Conservation (phyloP, 1,140 invertebrate genomes). For the Tribolium madens region DNA sequence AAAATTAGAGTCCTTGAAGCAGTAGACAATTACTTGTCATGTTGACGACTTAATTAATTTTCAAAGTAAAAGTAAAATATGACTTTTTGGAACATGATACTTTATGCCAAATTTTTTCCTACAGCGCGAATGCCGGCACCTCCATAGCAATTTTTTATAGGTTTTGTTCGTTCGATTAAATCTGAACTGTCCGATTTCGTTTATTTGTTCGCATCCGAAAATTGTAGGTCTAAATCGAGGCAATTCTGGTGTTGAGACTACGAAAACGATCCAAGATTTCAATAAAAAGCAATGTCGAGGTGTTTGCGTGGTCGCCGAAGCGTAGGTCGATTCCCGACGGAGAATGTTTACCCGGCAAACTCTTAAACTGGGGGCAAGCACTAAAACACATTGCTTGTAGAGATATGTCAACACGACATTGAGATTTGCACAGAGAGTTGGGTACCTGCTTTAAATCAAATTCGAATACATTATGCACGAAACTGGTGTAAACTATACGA, state of each 20-base stretch:
- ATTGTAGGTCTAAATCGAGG: constrained; percentile 29
- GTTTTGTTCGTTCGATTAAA: constrained; percentile 32
- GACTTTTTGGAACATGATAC: no score
- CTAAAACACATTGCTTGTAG: constrained; percentile 49
- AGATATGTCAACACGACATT: constrained; percentile 46
- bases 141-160: background rate
- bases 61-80: no score
- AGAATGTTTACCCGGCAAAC: constrained; percentile 47
- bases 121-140: background rate
- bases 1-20: no score
- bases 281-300: constrained; percentile 45
- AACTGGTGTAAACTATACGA: background rate
- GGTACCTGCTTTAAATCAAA: constrained; percentile 36
- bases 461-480: constrained; percentile 34
- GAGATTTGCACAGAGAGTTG: constrained; percentile 7
- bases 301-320: constrained; percentile 39
- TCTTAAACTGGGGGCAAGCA: constrained; percentile 47
- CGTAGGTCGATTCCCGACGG: constrained; percentile 43
- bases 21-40: no score
- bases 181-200: constrained; percentile 31
- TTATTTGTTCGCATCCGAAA: constrained; percentile 31
- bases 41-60: no score
- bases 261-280: constrained; percentile 33
- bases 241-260: constrained; percentile 37
- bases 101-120: background rate